Conservation (phyloP, 2,888 invertebrate species). For the Shargacucullia verbasci region DNA sequence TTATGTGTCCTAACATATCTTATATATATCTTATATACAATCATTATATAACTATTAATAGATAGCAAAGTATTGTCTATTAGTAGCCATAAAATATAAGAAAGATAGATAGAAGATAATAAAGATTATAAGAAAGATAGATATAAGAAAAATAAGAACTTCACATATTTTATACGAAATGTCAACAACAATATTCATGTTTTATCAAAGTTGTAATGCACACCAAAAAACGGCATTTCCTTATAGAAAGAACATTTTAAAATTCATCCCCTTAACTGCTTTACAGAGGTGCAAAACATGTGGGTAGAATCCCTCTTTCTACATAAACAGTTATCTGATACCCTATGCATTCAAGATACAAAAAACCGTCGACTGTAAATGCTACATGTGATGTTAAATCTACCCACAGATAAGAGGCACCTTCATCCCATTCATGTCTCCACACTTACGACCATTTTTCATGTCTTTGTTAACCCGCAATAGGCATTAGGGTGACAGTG, state of each 20-base stretch:
- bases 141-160: too few species aligned
- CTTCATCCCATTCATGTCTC: constrained; percentile 83
- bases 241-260: neutral
- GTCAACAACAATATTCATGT: too few species aligned
- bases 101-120: too few species aligned
- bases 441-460: constrained; percentile 83
- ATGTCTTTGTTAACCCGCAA: constrained; percentile 82
- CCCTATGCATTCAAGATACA: constrained; percentile 50
- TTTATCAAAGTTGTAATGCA: too few species aligned
- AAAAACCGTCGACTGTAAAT: constrained; percentile 68
- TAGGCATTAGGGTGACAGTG: constrained; percentile 79
- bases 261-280: constrained; percentile 2
- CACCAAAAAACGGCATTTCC: too few species aligned
- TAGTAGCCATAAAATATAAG: too few species aligned
- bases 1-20: too few species aligned
- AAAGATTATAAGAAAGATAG: too few species aligned
- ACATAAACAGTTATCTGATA: constrained; percentile 48
- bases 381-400: constrained; percentile 72
- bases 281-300: constrained; percentile 10
- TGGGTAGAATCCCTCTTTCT: constrained; percentile 38
- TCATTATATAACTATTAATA: too few species aligned
- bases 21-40: too few species aligned
- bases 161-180: too few species aligned
- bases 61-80: too few species aligned
- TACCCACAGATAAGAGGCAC: constrained; percentile 80